These are phyloP conservation scores for Castor canadensis DNA, from an alignment of 2,113 vertebrate genomes.

Conservation along the genomic window DNA sequence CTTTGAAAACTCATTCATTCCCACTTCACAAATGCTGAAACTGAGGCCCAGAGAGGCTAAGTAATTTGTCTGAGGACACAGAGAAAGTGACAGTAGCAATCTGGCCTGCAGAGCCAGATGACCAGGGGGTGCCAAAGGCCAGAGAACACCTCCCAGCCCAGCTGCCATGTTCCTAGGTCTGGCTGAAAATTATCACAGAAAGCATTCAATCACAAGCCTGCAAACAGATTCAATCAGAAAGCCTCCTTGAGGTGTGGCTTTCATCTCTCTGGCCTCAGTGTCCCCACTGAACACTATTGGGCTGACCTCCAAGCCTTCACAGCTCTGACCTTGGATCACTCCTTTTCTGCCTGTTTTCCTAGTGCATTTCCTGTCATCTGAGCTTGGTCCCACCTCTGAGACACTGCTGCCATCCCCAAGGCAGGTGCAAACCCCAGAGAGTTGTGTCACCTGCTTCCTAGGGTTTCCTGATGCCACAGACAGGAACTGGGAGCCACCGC, in stretches of 20 bases:
- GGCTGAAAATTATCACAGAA: not conserved
- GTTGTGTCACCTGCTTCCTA: not conserved
- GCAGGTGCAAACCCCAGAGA: constrained; percentile 35
- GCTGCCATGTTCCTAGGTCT: fast-evolving
- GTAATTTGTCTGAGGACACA: not conserved
- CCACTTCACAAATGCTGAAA: not conserved
- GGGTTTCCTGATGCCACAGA: not conserved
- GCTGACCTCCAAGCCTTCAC: not conserved
- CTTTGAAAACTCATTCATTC: not conserved
- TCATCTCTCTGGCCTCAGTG: not conserved
- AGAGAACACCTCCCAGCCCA: not conserved
- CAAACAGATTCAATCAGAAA: not conserved
- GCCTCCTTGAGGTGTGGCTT: too few relatives aligned
- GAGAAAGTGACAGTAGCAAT: not conserved
- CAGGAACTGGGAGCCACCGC: not conserved
- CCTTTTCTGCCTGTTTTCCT: not conserved
- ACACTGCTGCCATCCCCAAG: not conserved
- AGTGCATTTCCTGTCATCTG: fast-evolving
- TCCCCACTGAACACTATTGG: not conserved
- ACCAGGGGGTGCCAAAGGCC: not conserved
- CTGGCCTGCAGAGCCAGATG: too few relatives aligned
- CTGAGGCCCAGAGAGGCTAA: not conserved
- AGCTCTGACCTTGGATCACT: not conserved
- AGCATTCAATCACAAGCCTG: not conserved
- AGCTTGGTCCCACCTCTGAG: not conserved